Evolutionary conservation across 2,888 invertebrate genomes (phyloP).

Genomic region (Sialis lutaria): DNA sequence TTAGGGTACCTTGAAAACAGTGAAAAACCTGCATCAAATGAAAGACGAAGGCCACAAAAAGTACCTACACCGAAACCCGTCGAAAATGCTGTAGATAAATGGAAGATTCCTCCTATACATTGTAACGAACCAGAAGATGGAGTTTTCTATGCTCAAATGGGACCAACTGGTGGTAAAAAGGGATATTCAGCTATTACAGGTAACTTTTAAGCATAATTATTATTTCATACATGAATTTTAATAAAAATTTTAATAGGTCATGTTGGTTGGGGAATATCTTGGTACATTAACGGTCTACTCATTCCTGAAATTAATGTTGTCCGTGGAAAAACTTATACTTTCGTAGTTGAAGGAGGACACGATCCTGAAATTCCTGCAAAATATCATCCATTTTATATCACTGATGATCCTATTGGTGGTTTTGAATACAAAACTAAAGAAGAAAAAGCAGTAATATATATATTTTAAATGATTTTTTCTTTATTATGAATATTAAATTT

Average conservation of each 20-base stretch:
- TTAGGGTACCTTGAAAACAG: slow-evolving; percentile 6
- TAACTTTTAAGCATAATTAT: slow-evolving; percentile 16
- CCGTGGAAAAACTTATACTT: slow-evolving; percentile 71
- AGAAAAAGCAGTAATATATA: slow-evolving; percentile 48
- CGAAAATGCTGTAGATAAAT: slow-evolving; percentile 36
- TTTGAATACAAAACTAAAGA: slow-evolving; percentile 67
- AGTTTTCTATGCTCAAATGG: slow-evolving; percentile 85
- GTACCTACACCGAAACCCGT: slow-evolving; percentile 44
- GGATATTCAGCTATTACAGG: slow-evolving; percentile 83
- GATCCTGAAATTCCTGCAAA: slow-evolving; percentile 62
- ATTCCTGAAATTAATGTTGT: slow-evolving; percentile 85
- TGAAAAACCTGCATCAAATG: slow-evolving; percentile 12
- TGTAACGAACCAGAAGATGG: slow-evolving; percentile 83
- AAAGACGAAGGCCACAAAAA: slow-evolving; percentile 14
- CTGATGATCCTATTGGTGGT: slow-evolving; percentile 82
- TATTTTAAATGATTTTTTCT: not conserved
- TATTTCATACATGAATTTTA: not conserved
- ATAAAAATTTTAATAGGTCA: slow-evolving; percentile 39
- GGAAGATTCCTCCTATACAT: slow-evolving; percentile 79
- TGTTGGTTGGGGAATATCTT: slow-evolving; percentile 86
- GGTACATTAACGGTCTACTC: slow-evolving; percentile 86
- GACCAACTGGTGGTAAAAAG: slow-evolving; percentile 77
- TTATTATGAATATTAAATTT: no score
- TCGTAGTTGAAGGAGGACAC: slow-evolving; percentile 72
- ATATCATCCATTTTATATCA: slow-evolving; percentile 88